Percentiles rank a stretch among this genome's conserved stretches.
These are phyloP conservation scores for Leptobrachium ailaonicum DNA, from an alignment of 2,113 vertebrate genomes.

Conservation along the genomic window DNA sequence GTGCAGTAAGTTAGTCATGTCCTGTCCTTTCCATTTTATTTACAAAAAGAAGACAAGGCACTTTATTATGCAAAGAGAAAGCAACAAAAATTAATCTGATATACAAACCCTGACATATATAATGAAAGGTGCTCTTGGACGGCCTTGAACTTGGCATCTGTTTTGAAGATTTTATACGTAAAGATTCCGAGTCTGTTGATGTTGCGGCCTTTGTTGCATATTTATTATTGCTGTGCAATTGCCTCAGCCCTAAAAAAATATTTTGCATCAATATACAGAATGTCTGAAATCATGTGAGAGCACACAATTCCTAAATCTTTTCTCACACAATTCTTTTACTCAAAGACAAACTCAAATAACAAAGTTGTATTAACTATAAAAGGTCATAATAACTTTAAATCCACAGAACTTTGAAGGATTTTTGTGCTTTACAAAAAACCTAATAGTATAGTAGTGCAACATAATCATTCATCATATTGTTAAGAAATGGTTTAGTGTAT, in stretches of 20 bases:
- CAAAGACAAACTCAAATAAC: no score
- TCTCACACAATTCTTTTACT: no score
- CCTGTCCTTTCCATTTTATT: slow-evolving; percentile 47
- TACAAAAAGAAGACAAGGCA: slow-evolving; percentile 45
- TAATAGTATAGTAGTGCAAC: no score
- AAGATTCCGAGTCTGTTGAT: slow-evolving; percentile 13
- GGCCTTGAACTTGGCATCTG: slow-evolving; percentile 9
- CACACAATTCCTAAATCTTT: no score
- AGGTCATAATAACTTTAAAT: no score
- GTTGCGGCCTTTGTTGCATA: not conserved
- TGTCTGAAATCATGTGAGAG: no score
- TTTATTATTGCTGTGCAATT: slow-evolving; percentile 19
- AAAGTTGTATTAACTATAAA: no score
- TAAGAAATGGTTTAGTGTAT: no score
- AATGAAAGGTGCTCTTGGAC: slow-evolving; percentile 36
- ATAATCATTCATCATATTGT: no score
- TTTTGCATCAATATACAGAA: not conserved
- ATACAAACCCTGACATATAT: slow-evolving; percentile 27
- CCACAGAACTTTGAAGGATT: no score
- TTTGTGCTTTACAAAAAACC: no score
- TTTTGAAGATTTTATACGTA: slow-evolving; percentile 6
- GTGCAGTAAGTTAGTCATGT: slow-evolving; percentile 44
- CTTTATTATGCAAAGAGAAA: slow-evolving; percentile 47
- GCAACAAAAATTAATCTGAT: slow-evolving; percentile 43
- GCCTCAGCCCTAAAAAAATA: slow-evolving; percentile 1